These are phyloP conservation scores for Parnassius orleans DNA, from an alignment of 2,888 invertebrate species.

Conservation along the genomic window DNA sequence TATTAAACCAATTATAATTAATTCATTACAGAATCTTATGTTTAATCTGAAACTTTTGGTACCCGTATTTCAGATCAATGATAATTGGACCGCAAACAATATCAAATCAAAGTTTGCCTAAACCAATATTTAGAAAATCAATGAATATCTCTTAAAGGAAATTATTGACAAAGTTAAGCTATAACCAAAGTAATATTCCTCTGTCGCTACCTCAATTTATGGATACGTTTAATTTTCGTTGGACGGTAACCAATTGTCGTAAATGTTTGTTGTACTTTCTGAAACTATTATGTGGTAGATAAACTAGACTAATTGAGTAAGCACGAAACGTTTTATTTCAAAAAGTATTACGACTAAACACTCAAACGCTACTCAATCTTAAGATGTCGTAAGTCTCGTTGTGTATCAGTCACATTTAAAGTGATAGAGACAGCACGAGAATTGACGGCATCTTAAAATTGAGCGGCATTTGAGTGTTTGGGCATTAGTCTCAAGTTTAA, in stretches of 20 bases:
- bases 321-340: neutral
- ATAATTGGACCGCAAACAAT: neutral
- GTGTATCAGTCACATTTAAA: too few relatives aligned
- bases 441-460: too few relatives aligned
- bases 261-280: neutral
- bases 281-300: neutral
- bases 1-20: neutral
- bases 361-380: too few relatives aligned
- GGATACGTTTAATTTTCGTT: neutral
- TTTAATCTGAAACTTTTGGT: neutral
- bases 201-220: neutral
- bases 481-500: too few relatives aligned
- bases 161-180: slow-evolving; percentile 2
- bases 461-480: too few relatives aligned
- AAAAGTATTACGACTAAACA: neutral
- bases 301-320: neutral
- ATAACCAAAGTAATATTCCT: neutral
- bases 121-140: neutral
- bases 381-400: too few relatives aligned
- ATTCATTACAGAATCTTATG: neutral
- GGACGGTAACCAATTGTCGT: neutral
- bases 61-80: neutral
- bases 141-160: neutral
- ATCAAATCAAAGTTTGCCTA: neutral
- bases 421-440: too few relatives aligned